These are phyloP conservation scores for Tachina fera DNA, from an alignment of 2,888 invertebrate genomes.

Conservation along the genomic window DNA sequence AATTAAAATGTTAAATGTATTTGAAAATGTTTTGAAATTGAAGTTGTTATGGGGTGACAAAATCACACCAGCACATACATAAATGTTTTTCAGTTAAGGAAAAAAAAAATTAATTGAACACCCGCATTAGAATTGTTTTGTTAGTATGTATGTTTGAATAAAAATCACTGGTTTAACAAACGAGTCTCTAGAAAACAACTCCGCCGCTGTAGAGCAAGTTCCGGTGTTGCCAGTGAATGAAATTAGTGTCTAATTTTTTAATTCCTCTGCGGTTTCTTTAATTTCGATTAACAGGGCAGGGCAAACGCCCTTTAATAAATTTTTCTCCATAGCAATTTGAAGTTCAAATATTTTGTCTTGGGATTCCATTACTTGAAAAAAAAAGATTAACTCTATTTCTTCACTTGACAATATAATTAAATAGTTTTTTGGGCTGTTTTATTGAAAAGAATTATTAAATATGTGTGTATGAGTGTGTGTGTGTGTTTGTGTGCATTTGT, in stretches of 20 bases:
- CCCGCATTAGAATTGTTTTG: slow-evolving; percentile 26
- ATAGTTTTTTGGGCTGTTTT: slow-evolving; percentile 35
- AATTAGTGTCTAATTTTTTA: no score
- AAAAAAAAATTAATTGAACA: not conserved
- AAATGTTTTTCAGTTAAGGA: not conserved
- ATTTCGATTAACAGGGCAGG: not conserved
- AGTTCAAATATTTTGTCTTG: not conserved
- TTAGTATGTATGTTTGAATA: not conserved
- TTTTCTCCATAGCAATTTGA: not conserved
- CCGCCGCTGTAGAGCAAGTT: no score
- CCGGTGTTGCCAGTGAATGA: no score
- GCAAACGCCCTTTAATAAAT: not conserved
- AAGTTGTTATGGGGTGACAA: slow-evolving; percentile 33
- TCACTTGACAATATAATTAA: slow-evolving; percentile 9
- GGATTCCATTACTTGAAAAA: not conserved
- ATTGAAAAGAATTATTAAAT: not conserved
- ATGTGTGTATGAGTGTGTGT: not conserved
- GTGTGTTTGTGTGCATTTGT: not conserved
- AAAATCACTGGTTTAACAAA: not conserved
- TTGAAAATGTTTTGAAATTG: slow-evolving; percentile 23
- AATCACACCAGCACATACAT: slow-evolving; percentile 18
- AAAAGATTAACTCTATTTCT: slow-evolving; percentile 9
- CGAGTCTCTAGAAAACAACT: not conserved
- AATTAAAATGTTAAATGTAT: not conserved
- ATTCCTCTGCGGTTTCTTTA: no score